A percentile compares a stretch with the other conserved stretches of the same genome.
These are phyloP conservation scores for Drosophila pseudoobscura DNA, from an alignment of 1,140 invertebrate genomes.

Conservation along the genomic window DNA sequence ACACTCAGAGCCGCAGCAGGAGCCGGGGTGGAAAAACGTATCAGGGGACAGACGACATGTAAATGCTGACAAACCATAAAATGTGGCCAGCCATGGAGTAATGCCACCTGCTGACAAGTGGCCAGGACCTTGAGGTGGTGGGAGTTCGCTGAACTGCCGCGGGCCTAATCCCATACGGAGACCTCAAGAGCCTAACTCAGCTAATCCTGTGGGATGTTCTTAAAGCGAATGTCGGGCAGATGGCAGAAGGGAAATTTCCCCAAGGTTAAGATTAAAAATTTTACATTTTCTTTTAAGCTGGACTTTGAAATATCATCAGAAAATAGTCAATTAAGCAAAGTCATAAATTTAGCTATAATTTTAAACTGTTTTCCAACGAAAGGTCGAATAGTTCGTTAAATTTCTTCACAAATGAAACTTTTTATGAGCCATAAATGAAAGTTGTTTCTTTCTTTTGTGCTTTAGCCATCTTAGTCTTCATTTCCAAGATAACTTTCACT, in stretches of 20 bases:
- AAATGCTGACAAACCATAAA: conserved; percentile 69
- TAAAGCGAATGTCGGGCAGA: not conserved
- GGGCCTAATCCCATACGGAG: not conserved
- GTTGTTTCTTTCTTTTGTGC: too few species aligned
- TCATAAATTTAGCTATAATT: too few species aligned
- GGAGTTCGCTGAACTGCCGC: conserved; percentile 34
- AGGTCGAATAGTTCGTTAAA: too few species aligned
- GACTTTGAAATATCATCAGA: too few species aligned
- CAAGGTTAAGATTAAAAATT: not conserved
- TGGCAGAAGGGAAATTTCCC: not conserved
- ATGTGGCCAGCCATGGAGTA: conserved; percentile 52
- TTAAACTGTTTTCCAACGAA: too few species aligned
- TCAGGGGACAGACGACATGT: conserved; percentile 46
- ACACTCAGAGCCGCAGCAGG: not conserved
- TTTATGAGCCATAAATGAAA: too few species aligned
- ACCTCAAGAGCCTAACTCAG: conserved; percentile 35
- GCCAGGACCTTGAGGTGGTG: conserved; percentile 25
- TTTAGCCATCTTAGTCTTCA: too few species aligned
- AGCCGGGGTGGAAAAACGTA: conserved; percentile 3
- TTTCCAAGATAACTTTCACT: conserved; percentile 1
- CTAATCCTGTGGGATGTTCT: conserved; percentile 24
- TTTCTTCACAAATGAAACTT: too few species aligned
- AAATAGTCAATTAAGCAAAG: too few species aligned
- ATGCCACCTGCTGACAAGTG: conserved; percentile 60
- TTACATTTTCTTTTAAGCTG: too few species aligned